Evolutionary conservation across 2,113 vertebrate species (phyloP), one percentile per base, ranked within the genome.

Genomic region (Callipepla californica): DNA sequence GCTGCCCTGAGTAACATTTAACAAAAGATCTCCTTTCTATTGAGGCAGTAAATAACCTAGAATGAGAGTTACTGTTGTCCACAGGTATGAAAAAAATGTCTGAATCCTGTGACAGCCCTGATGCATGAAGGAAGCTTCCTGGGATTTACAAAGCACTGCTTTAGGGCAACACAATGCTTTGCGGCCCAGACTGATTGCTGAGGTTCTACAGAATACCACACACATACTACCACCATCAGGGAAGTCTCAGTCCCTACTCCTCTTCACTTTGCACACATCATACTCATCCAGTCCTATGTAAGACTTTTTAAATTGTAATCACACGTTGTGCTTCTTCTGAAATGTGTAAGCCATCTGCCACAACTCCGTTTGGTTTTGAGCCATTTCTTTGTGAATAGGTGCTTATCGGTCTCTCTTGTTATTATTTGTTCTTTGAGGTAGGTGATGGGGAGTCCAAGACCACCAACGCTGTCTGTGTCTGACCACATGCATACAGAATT

Each of bases 301-400:
- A 53, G 62, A 78, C 42, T 55, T 86, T 84, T 48, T 78, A 91
- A 87, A 78, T 65, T 91, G 91, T 61, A 87, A 44, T 86, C 94
- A 75, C 75, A 81, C 59, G 48, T 65, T 80, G 51, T 90, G 55
- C 89, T 87, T 96, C 44, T 70, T 66, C 55, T 90, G 67, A 94
- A 97, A 97, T 96, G 83, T 97, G 84, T 84, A 84, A 77, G 59
- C 94, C 96, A 97, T 96, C 94, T 97, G 95, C 94, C 90, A 90
- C 53, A 93, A 75, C 87, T 96, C 69, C 83, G 26, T 79, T 85
- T 96, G 94, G 87, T 48, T 95, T 89, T 87, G 51, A 91, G 89
- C 63, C 93, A 93, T 87, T 95, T 88, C 79, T 95, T 93, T 69
- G 51, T 96, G 97, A 96, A 95, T 94, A 95, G 77, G 80, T 92